These are phyloP conservation scores for Charaxes varanes DNA, from an alignment of 1,140 invertebrate species.

Conservation along the genomic window DNA sequence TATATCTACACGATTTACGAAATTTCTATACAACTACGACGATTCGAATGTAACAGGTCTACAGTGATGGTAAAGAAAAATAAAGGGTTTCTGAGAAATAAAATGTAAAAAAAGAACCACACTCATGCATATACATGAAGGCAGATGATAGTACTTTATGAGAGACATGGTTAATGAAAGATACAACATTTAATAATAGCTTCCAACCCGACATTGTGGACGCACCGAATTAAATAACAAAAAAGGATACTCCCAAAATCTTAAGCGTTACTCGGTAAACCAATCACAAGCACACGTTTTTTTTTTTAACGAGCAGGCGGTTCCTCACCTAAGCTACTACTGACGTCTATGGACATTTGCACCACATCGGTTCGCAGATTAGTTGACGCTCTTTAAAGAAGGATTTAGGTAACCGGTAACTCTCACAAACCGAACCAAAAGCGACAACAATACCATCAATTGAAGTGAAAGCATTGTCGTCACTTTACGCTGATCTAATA, in stretches of 20 bases:
- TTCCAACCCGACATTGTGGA: constrained; percentile 66
- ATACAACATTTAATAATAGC: constrained; percentile 40
- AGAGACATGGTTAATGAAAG: constrained; percentile 24
- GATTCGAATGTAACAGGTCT: constrained; percentile 18
- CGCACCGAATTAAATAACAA: constrained; percentile 26
- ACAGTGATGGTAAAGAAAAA: constrained; percentile 37
- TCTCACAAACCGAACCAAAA: too few species aligned
- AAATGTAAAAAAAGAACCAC: constrained; percentile 60
- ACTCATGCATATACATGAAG: constrained; percentile 67
- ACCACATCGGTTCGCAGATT: too few species aligned
- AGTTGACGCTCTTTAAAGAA: too few species aligned
- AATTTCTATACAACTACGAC: constrained; percentile 18
- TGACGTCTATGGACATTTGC: too few species aligned
- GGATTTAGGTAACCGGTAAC: too few species aligned
- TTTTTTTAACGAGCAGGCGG: too few species aligned
- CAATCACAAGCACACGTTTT: constrained; percentile 66
- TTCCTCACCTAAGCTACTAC: too few species aligned
- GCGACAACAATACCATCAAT: too few species aligned
- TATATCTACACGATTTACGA: background rate
- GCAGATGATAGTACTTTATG: constrained; percentile 22
- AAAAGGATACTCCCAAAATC: constrained; percentile 32
- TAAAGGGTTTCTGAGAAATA: constrained; percentile 13
- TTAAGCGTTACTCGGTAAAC: constrained; percentile 65
- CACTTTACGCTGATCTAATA: too few species aligned
- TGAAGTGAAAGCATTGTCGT: too few species aligned